Evolutionary conservation across 2,797 vertebrate species (phyloP).

Genomic region (Notamacropus eugenii): DNA sequence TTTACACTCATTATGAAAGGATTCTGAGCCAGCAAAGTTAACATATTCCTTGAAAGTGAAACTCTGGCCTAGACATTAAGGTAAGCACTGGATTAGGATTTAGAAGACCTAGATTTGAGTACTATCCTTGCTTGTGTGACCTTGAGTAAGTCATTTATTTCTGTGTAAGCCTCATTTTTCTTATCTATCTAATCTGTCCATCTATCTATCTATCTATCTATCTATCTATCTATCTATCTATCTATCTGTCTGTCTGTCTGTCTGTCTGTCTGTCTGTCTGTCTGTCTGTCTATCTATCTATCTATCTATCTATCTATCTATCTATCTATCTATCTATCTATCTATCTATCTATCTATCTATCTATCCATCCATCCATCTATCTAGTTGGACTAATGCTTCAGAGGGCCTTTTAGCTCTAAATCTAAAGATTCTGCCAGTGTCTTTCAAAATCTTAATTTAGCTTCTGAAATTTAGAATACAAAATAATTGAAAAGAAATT

Average conservation of each 20-base stretch:
- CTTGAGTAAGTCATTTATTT: background rate
- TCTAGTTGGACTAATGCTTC: background rate
- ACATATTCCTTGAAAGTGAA: background rate
- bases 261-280: too few relatives aligned
- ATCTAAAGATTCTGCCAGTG: background rate
- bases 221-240: too few relatives aligned
- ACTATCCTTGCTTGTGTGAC: background rate
- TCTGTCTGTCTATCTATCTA: too few relatives aligned
- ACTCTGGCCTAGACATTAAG: background rate
- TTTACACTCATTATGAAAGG: background rate
- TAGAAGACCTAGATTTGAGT: background rate
- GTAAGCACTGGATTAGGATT: background rate
- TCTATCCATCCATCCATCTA: background rate
- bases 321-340: too few relatives aligned
- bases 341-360: too few relatives aligned
- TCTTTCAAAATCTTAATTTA: background rate
- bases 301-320: too few relatives aligned
- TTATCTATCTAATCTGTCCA: background rate
- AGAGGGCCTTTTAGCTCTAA: background rate
- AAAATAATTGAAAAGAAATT: background rate
- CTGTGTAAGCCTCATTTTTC: background rate
- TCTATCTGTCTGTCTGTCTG: too few relatives aligned
- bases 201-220: too few relatives aligned
- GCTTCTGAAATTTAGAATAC: background rate
- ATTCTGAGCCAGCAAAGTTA: background rate